Conservation (phyloP, 2,888 invertebrate genomes). For the Cybosia mesomella region DNA sequence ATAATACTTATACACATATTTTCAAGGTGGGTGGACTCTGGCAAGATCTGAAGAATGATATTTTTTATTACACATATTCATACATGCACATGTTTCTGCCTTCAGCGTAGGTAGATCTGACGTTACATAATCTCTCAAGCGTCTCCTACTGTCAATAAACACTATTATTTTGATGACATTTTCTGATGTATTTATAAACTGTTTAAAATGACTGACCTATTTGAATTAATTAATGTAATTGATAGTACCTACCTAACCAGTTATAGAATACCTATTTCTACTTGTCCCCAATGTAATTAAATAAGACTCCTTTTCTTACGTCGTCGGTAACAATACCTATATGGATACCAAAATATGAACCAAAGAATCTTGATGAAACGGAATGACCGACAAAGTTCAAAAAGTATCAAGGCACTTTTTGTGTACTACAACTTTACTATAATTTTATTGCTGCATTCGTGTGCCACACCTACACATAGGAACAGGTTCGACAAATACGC, state of each 20-base stretch:
- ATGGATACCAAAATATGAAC: background rate
- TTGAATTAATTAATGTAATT: background rate
- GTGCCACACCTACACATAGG: slow-evolving; percentile 56
- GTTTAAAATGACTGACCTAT: background rate
- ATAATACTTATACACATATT: background rate
- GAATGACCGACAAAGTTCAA: background rate
- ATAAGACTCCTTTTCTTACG: no score
- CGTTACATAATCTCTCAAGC: background rate
- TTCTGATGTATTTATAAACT: background rate
- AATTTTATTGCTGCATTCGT: slow-evolving; percentile 39
- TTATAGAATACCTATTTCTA: background rate
- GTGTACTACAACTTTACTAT: slow-evolving; percentile 32
- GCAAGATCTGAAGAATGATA: background rate
- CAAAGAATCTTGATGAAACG: background rate
- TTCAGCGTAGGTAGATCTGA: background rate
- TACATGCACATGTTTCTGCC: background rate
- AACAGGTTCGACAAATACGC: slow-evolving; percentile 57
- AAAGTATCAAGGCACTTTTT: slow-evolving; percentile 27
- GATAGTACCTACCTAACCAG: background rate
- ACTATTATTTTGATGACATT: no score
- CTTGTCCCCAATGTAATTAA: no score
- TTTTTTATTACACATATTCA: background rate
- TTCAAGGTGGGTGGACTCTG: background rate
- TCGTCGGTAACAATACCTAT: no score
- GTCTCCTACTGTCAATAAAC: background rate